Percentiles rank a stretch among this genome's conserved stretches.
phyloP scores from a whole-genome alignment of 2,797 vertebrate species.

The Sebastes oblongus region DNA sequence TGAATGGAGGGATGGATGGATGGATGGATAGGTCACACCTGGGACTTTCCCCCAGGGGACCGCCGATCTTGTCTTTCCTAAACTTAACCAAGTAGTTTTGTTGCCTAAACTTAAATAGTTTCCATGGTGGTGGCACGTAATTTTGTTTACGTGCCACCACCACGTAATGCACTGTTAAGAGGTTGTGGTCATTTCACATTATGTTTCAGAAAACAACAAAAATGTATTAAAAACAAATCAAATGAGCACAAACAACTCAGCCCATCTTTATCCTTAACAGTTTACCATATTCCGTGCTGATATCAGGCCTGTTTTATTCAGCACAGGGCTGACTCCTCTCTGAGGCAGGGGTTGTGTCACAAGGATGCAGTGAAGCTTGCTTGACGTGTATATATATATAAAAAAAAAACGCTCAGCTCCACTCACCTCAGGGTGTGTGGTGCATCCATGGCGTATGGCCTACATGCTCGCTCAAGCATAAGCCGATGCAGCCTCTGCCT shows the following conservation, averaged over 20 bases:
- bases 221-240: background rate
- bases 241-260: constrained; percentile 1
- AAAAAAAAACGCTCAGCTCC: constrained; percentile 41
- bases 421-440: constrained; percentile 79
- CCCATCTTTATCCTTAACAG: constrained; percentile 5
- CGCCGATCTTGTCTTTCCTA: too few relatives aligned
- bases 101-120: too few relatives aligned
- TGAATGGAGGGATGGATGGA: too few relatives aligned
- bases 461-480: constrained; percentile 84
- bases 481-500: constrained; percentile 70
- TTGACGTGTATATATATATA: constrained; percentile 56
- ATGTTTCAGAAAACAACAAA: background rate
- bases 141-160: too few relatives aligned
- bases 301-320: constrained; percentile 50
- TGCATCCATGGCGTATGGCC: constrained; percentile 79
- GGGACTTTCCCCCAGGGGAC: too few relatives aligned
- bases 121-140: too few relatives aligned
- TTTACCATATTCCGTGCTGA: constrained; percentile 45
- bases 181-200: too few relatives aligned
- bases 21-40: too few relatives aligned
- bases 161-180: too few relatives aligned
- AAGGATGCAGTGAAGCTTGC: constrained; percentile 71
- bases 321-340: constrained; percentile 49
- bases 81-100: too few relatives aligned
- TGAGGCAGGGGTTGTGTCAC: constrained; percentile 70